phyloP scores from a whole-genome alignment of 2,888 invertebrate genomes.

The Stenodera caucasica region DNA sequence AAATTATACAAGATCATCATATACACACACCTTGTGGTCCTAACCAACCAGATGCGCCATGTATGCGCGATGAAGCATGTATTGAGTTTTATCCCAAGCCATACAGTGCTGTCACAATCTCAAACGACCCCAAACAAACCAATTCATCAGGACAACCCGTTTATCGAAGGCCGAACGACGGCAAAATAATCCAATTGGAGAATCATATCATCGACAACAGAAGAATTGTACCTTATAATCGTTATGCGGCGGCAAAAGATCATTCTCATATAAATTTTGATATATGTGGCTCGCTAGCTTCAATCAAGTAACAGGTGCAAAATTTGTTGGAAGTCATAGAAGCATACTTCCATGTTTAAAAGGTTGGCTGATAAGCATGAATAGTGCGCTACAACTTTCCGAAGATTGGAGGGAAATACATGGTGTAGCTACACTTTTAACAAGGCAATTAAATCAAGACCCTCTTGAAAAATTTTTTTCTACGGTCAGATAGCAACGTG shows the following conservation, averaged over 20 bases:
- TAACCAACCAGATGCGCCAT: not conserved
- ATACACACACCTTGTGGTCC: slow-evolving; percentile 8
- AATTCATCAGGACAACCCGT: not conserved
- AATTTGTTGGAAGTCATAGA: too few relatives aligned
- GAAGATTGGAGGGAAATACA: too few relatives aligned
- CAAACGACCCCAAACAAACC: not conserved
- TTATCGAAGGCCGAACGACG: slow-evolving; percentile 1
- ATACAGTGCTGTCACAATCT: not conserved
- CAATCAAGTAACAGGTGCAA: too few relatives aligned
- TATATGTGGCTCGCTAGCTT: not conserved
- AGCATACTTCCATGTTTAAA: too few relatives aligned
- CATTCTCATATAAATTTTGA: slow-evolving; percentile 24
- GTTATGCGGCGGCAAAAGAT: slow-evolving; percentile 9
- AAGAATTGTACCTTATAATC: slow-evolving; percentile 11
- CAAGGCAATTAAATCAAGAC: too few relatives aligned
- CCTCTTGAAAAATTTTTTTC: too few relatives aligned
- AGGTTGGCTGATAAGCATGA: too few relatives aligned
- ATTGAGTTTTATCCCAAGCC: not conserved
- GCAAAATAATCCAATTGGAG: not conserved
- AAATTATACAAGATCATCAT: not conserved
- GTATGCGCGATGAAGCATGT: not conserved
- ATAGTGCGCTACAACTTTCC: too few relatives aligned
- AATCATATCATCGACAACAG: slow-evolving; percentile 2
- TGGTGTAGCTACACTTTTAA: too few relatives aligned
- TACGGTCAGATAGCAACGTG: too few relatives aligned